These are phyloP conservation scores for Myotis pilosus DNA, from an alignment of 2,797 vertebrate genomes.

Conservation along the genomic window DNA sequence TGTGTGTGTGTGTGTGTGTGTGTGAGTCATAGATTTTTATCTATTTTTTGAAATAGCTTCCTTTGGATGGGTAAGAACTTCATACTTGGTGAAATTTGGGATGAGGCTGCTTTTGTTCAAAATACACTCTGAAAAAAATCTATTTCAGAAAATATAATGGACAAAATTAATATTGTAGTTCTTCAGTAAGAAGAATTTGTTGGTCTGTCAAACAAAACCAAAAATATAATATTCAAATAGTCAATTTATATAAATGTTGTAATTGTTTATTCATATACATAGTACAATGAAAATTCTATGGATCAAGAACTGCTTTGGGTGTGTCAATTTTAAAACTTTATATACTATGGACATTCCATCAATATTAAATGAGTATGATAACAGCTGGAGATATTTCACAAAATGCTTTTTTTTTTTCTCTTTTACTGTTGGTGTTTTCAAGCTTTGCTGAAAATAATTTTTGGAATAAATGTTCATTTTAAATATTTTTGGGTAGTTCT, in stretches of 20 bases:
- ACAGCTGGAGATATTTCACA: slow-evolving; percentile 32
- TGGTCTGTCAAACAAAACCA: background rate
- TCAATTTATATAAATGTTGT: background rate
- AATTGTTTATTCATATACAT: background rate
- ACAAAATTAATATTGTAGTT: background rate
- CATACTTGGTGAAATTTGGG: background rate
- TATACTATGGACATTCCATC: background rate
- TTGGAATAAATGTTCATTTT: slow-evolving; percentile 28
- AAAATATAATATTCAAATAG: background rate
- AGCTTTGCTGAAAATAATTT: slow-evolving; percentile 7
- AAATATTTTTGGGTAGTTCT: slow-evolving; percentile 28
- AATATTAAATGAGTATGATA: background rate
- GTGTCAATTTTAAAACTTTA: slow-evolving; percentile 18
- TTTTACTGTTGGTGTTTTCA: slow-evolving; percentile 7
- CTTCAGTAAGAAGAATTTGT: background rate
- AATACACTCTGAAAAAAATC: background rate
- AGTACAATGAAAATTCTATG: slow-evolving; percentile 16
- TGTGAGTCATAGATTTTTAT: background rate
- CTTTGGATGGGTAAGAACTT: background rate
- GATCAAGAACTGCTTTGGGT: background rate
- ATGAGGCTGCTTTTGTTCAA: background rate
- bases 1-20: background rate
- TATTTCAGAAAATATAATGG: background rate
- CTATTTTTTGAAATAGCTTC: background rate
- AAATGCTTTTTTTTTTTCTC: background rate